phyloP scores from a whole-genome alignment of 2,113 vertebrate genomes.

The Verasper variegatus region DNA sequence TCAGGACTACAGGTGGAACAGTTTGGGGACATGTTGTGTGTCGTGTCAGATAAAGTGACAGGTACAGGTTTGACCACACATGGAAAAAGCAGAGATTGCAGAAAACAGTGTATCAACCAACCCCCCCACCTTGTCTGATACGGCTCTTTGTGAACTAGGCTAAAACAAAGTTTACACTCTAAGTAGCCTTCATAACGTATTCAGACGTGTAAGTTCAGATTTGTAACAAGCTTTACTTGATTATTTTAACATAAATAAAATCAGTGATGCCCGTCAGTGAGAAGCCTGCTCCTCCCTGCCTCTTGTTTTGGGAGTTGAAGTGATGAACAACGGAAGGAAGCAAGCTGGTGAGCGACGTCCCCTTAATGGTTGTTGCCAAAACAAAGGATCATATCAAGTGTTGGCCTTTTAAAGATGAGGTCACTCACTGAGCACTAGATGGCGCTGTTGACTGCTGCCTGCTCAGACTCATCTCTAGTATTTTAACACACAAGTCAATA shows the following conservation, averaged over 20 bases:
- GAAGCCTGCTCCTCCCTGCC: too few relatives aligned
- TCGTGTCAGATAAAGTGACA: not conserved
- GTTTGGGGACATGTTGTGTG: not conserved
- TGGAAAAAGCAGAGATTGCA: not conserved
- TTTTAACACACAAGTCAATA: too few relatives aligned
- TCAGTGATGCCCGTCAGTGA: too few relatives aligned
- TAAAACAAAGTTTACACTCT: not conserved
- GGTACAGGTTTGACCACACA: not conserved
- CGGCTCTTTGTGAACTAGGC: not conserved
- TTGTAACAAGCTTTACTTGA: too few relatives aligned
- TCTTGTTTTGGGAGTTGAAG: not conserved
- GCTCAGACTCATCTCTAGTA: too few relatives aligned
- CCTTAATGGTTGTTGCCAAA: not conserved
- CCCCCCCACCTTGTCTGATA: not conserved
- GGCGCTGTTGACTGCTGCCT: constrained; percentile 19
- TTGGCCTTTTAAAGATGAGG: not conserved
- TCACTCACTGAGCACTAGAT: constrained; percentile 35
- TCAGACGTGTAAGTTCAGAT: too few relatives aligned
- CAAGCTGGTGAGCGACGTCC: too few relatives aligned
- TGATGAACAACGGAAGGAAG: too few relatives aligned
- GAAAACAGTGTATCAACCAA: not conserved
- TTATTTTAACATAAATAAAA: too few relatives aligned
- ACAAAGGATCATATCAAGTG: not conserved
- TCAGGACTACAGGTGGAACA: not conserved
- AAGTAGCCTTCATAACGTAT: too few relatives aligned